Conservation (phyloP, 1,140 invertebrate genomes). For the Brachionus asplanchnoidis region DNA sequence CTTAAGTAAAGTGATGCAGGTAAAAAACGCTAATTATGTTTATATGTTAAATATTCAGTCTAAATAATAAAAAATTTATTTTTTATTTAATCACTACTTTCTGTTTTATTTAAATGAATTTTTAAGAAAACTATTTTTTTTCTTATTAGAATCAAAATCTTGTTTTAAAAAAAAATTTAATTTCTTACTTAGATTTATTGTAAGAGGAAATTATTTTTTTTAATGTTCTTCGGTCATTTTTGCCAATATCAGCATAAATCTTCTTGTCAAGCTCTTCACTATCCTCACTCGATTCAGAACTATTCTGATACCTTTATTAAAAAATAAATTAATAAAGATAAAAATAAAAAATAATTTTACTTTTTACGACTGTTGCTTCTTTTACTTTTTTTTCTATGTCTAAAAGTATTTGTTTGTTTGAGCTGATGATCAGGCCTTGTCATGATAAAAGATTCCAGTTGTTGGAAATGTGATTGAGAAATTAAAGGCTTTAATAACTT, state of each 20-base stretch:
- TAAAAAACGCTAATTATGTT: no score
- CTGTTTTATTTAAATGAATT: no score
- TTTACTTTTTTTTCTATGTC: background rate
- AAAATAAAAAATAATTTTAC: background rate
- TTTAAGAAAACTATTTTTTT: no score
- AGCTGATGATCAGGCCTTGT: background rate
- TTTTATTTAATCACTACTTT: no score
- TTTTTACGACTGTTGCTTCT: background rate
- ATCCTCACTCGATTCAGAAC: background rate
- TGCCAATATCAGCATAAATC: background rate
- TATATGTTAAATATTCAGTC: no score
- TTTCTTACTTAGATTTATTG: background rate
- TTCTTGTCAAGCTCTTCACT: background rate
- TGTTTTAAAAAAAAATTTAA: background rate
- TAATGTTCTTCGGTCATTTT: background rate
- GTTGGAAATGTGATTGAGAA: background rate
- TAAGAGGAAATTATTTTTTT: background rate
- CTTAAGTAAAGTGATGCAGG: no score
- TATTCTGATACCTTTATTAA: background rate
- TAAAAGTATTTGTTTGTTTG: background rate
- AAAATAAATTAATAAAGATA: background rate
- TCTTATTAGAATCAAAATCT: no score
- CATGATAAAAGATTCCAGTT: background rate
- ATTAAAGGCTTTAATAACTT: background rate
- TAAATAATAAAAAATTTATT: no score